Base-by-base conservation (phyloP, 2,888 invertebrate species). In the Drosophila ustulata region DNA sequence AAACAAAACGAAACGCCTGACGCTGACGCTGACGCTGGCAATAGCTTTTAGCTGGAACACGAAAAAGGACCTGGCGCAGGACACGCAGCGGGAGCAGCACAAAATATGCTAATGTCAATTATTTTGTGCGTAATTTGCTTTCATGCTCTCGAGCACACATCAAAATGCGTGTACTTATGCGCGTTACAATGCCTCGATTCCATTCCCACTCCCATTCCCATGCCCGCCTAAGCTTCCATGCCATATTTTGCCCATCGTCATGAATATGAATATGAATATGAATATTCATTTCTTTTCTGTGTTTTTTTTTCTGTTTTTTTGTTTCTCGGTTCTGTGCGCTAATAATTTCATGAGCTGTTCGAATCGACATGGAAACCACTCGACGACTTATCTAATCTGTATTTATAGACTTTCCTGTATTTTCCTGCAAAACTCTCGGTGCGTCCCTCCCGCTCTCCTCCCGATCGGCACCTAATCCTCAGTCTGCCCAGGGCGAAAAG, bases 111-210 rank as follows among this genome's bases (percentile, higher is more conserved):
- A 83, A 83, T 83, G 83, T 77, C 78, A 85, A 83, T 88, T 83
- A 83, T 86, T 88, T 86, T 80, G 87, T 82, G 83, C 89, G 87
- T 88, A 86, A 83, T 86, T 83, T 83, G 80, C 82, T 82, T 86
- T 88, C 80, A 83, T 86, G 89, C 78, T 82, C 6, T 73, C 62
- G 61, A 84, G 74, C 75, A 62, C 74, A 67, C 78, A 78, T 72
- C 75, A 71, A 68, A 68, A 74, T 84, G 63, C 28, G 37, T 28
- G 45, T 50, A 39, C 45, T 37, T 28, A 32, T 30, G 7, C n/a
- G 26, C 18, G n/a, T 52, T 52, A 52, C 37, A 52, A 52, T 18
- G 5, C 4, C 23, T n/a, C n/a, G n/a, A 11, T 4, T n/a, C n/a
- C 23, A 3, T 18, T 2, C 2, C 25, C 13, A n/a, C 13, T 13